Base-by-base conservation (phyloP, 2,113 vertebrate genomes). In the Hucho hucho region DNA sequence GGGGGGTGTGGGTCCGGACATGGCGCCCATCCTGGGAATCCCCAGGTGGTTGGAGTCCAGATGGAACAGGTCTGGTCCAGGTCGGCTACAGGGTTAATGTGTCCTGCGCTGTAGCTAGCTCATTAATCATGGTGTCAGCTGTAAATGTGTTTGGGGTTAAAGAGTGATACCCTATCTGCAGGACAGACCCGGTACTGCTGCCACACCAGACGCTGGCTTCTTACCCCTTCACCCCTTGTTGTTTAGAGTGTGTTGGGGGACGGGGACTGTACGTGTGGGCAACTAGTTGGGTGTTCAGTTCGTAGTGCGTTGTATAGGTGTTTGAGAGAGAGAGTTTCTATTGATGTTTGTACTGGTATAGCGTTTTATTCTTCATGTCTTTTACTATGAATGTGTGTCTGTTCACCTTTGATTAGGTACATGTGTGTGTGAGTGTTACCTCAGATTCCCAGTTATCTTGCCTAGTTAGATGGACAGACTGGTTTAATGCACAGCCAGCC, bases 121-220 rank as follows among this genome's bases (percentile, higher is more conserved):
- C 95, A 97, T 98, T 95, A 96, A 98, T 98, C 96, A 97, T 95
- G 80, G 90, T 95, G 96, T 95, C 97, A 96, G 93, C 91, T 91
- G 87, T 94, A 95, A 97, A 95, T 95, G 94, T 94, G 90, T 95
- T 95, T 94, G 92, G 77, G 89, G 92, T 93, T 95, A 89, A 93
- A 87, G 89, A 86, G 92, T 91, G 95, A 95, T 95, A 96, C 90
- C 90, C 91, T 93, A 92, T 95, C 94, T 92, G 86, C 86, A 81
- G 88, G 86, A 84, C 93, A 93, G 95, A 89, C 89, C 85, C 88
- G 86, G 14, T 4, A 53, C 49, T 18, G 79, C 86, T 78, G 79
- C 84, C 47, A 85, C 79, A 77, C 84, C 47, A 85, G 79, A 80
- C 83, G 73, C 71, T 18, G 28, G 72, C 83, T 76, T 77, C 64